Percentiles rank a stretch among this genome's conserved stretches.
These are phyloP conservation scores for Hipparchia sbordonii DNA, from an alignment of 2,888 invertebrate species.

Conservation along the genomic window DNA sequence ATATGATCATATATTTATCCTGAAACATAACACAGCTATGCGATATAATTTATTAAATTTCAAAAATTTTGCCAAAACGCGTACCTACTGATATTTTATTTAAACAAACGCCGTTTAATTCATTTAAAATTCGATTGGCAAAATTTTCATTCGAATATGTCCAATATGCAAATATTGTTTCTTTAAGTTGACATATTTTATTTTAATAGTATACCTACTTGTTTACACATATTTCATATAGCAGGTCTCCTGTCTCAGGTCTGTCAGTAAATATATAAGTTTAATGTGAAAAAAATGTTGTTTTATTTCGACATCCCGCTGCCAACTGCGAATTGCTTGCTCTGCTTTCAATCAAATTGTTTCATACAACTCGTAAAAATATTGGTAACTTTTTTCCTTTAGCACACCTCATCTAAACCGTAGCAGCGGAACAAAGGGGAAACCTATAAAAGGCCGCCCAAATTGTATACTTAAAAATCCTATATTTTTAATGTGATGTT, in stretches of 20 bases:
- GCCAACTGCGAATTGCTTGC: constrained; percentile 37
- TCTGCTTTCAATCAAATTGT: constrained; percentile 11
- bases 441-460: too few relatives aligned
- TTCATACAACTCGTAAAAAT: not conserved
- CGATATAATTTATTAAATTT: constrained; percentile 26
- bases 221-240: constrained; percentile 41
- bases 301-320: constrained; percentile 63
- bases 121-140: constrained; percentile 17
- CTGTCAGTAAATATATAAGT: constrained; percentile 81
- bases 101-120: not conserved
- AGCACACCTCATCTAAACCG: too few relatives aligned
- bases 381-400: not conserved
- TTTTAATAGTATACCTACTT: constrained; percentile 5
- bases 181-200: constrained; percentile 7
- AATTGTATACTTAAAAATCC: not conserved
- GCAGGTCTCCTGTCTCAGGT: constrained; percentile 69
- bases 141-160: constrained; percentile 29
- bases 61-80: constrained; percentile 29
- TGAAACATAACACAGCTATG: constrained; percentile 24
- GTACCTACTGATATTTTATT: not conserved
- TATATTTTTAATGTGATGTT: too few relatives aligned
- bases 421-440: too few relatives aligned
- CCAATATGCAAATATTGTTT: not conserved
- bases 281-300: constrained; percentile 77
- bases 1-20: constrained; percentile 17